Conservation (phyloP, 2,888 invertebrate species). For the Hartigia nigra region DNA sequence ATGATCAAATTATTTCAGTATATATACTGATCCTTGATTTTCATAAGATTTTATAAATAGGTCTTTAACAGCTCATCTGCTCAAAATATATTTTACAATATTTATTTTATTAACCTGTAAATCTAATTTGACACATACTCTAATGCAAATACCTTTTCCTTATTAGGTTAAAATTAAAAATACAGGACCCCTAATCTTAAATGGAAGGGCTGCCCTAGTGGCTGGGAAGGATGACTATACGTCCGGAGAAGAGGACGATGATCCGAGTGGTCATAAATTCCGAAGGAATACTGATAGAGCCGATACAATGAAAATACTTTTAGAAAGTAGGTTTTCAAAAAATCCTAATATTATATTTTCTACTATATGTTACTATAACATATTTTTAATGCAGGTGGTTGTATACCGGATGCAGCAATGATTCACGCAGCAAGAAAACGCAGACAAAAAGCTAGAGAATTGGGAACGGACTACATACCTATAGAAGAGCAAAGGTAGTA, state of each 20-base stretch:
- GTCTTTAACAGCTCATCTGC: neutral
- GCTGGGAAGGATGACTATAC: conserved; percentile 78
- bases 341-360: neutral
- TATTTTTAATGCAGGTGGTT: conserved; percentile 71
- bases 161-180: conserved; percentile 71
- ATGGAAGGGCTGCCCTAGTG: conserved; percentile 85
- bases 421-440: conserved; percentile 97
- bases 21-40: neutral
- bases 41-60: neutral
- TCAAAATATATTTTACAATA: neutral
- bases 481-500: conserved; percentile 63
- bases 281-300: conserved; percentile 57
- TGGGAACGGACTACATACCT: conserved; percentile 74
- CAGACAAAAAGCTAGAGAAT: conserved; percentile 92
- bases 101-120: neutral
- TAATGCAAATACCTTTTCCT: conserved; percentile 30
- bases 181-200: conserved; percentile 75
- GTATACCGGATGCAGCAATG: conserved; percentile 96
- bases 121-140: neutral
- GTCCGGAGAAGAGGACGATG: conserved; percentile 73
- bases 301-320: conserved; percentile 82
- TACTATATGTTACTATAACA: conserved; percentile 11
- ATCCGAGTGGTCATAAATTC: conserved; percentile 68
- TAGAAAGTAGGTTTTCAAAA: conserved; percentile 72
- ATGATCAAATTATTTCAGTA: neutral